Base-by-base conservation (phyloP, 1,140 invertebrate species). In the Meteorus sp. region DNA sequence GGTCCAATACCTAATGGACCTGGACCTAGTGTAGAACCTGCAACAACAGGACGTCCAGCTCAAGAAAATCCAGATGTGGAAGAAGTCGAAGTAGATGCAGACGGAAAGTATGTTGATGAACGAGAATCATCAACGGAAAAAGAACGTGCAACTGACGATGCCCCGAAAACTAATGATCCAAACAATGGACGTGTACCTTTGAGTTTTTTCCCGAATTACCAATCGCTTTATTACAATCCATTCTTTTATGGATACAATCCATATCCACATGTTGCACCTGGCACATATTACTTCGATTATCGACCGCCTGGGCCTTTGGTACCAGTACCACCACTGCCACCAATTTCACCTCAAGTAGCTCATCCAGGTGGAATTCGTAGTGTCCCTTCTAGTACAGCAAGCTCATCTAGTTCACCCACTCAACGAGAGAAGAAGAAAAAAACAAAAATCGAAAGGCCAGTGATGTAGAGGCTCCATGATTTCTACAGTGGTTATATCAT, bases 181-280 rank as follows among this genome's bases (percentile, higher is more conserved):
- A 58, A 61, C 4, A 63, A 63, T 1, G 63, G 67, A 2, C 66
- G 63, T 23, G 56, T 63, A 7, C 73, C 75, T 0, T 44, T 76
- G 33, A 75, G 64, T 15, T 78, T 77, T 39, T 78, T 76, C 39
- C 76, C 76, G 0, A 78, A 75, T 52, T 74, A 75, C 43, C 72
- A 69, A 4, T 77, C 76, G 0, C 20, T 76, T 1, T 69, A 75
- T n/a, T 75, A 77, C 53, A 73, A 75, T 19, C 76, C 76, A 8
- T 77, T 77, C 31, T 70, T 74, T 20, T 74, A 77, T 50, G 63
- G 74, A 0, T 74, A 77, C 50, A 74, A 70, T 39, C 61, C 68
- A n/a, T 69, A 41, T 70, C 55, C 69, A 69, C 67, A 68, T 9
- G 33, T 73, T 0, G 23, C 71, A 2, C 70, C 73, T 0, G 67